A percentile compares a stretch with the other conserved stretches of the same genome.
Evolutionary conservation across 2,888 invertebrate genomes (phyloP).

Genomic region (Machimus atricapillus): DNA sequence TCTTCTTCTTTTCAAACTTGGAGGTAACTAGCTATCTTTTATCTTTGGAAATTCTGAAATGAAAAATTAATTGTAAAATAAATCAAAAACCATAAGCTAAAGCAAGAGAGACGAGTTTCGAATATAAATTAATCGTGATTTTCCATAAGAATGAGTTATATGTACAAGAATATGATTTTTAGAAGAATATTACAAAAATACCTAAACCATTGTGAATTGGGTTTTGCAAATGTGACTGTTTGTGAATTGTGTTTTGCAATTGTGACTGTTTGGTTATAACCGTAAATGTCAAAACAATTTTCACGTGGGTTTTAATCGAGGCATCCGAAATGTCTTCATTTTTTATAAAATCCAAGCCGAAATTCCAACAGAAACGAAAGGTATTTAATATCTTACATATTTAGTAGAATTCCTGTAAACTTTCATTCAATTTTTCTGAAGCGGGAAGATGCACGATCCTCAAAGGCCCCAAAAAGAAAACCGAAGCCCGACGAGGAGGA

Average conservation of each 20-base stretch:
- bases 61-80: neutral
- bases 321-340: constrained; percentile 64
- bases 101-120: no score
- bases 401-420: neutral
- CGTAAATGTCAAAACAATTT: neutral
- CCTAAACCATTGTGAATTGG: neutral
- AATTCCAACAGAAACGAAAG: constrained; percentile 66
- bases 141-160: neutral
- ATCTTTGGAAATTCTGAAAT: neutral
- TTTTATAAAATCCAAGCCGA: constrained; percentile 68
- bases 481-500: constrained; percentile 64
- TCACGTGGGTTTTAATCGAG: constrained; percentile 1
- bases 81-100: neutral
- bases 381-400: constrained; percentile 49
- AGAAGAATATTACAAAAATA: neutral
- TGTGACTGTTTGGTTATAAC: neutral
- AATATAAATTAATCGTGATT: neutral
- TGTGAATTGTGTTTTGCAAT: neutral
- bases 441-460: neutral
- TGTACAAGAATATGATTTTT: neutral
- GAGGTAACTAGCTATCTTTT: neutral
- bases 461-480: constrained; percentile 41
- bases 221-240: neutral
- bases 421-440: neutral
- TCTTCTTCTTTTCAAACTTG: neutral